Base-by-base conservation (phyloP, 2,888 invertebrate species). In the Polyploca ridens region DNA sequence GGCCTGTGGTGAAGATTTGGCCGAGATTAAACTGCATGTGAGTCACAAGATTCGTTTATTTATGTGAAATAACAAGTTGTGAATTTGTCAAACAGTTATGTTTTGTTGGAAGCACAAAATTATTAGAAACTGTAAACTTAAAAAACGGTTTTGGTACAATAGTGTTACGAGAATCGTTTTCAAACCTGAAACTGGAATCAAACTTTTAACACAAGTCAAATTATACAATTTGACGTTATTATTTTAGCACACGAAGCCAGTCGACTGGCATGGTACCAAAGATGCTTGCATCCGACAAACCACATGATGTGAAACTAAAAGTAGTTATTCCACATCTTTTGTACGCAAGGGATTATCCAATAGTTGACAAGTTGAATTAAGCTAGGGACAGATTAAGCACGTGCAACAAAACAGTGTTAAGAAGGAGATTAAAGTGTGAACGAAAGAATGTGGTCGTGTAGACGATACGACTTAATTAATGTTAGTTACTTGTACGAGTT, bases 291-390 rank as follows among this genome's bases (percentile, higher is more conserved):
- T 10, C 5, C 3, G n/a, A 3, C 13, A 41, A 41, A 4, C 13
- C 13, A 13, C 41, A 4, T 41, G 13, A 13, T 41, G 41, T 41
- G 41, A 41, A 41, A 61, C 10, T 41, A 44, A 61, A 61, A 44
- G 41, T 61, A 19, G 19, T 60, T 41, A 38, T 38, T n/a, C 41
- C 19, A 41, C 44, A 61, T 66, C 59, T 68, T 63, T 69, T 58
- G 59, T 67, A 61, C 64, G 19, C 66, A 44, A 61, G 3, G 14
- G 61, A 66, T 69, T 67, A 66, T 71, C 66, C 67, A 58, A 59
- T 14, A 63, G 70, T 66, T 70, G 76, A 77, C 70, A 73, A 63
- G 65, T 58, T 68, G 70, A 72, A 74, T 77, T 75, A 74, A 65
- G 67, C 58, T 63, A 62, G 59, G 62, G 66, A 64, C 62, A 66